Evolutionary conservation across 2,113 vertebrate genomes (phyloP).

Genomic region (Calcarius ornatus): DNA sequence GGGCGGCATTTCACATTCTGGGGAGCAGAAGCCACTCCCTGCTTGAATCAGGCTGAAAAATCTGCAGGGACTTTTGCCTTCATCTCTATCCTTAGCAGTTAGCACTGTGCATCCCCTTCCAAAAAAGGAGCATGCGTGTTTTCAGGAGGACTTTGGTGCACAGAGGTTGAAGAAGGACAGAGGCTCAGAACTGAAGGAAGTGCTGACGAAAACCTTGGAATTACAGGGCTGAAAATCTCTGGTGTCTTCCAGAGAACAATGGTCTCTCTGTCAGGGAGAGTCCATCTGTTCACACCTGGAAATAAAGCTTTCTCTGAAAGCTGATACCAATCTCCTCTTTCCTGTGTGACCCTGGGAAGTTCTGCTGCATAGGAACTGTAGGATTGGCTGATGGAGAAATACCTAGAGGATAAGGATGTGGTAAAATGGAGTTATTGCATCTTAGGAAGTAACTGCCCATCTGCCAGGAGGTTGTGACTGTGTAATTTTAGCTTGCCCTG

Average conservation of each 20-base stretch:
- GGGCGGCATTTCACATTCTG: neutral
- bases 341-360: neutral
- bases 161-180: conserved; percentile 7
- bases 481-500: conserved; percentile 59
- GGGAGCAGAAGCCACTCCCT: conserved; percentile 31
- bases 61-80: conserved; percentile 24
- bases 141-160: neutral
- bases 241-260: neutral
- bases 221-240: neutral
- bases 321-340: neutral
- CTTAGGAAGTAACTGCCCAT: neutral
- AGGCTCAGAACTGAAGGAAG: neutral
- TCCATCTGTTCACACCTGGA: conserved; percentile 34
- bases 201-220: neutral
- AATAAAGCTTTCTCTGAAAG: conserved; percentile 16
- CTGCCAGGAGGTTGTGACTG: conserved; percentile 13
- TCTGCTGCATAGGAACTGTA: neutral
- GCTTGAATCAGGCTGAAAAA: neutral
- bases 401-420: neutral
- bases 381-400: neutral
- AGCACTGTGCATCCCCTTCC: neutral
- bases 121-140: neutral
- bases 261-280: neutral
- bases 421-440: conserved; percentile 13
- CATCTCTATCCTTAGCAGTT: neutral